These are phyloP conservation scores for Poeciliopsis turneri DNA, from an alignment of 2,797 vertebrate genomes.

Conservation along the genomic window DNA sequence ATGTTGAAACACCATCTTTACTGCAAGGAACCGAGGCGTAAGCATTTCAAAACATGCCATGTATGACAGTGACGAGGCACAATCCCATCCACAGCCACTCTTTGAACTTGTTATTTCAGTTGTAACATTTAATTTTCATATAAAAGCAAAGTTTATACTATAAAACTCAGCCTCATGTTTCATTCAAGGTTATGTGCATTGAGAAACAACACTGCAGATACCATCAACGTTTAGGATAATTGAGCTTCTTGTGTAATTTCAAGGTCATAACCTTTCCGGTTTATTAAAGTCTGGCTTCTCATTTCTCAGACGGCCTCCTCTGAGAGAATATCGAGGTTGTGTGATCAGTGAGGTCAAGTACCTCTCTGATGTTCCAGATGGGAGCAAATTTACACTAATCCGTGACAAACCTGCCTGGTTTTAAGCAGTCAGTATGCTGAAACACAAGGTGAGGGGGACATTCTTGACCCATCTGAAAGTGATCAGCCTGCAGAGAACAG, in stretches of 20 bases:
- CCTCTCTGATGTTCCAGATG: constrained; percentile 40
- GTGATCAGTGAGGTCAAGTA: constrained; percentile 32
- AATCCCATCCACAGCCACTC: too few species aligned
- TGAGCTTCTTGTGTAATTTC: constrained; percentile 2
- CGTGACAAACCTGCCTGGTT: constrained; percentile 46
- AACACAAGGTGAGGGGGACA: constrained; percentile 1
- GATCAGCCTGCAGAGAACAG: constrained; percentile 38
- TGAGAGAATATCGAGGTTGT: constrained; percentile 32
- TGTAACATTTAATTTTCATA: too few species aligned
- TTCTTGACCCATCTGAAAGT: constrained; percentile 57
- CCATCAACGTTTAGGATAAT: background rate
- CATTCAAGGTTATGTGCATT: background rate
- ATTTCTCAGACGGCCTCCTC: background rate
- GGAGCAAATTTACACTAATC: constrained; percentile 50
- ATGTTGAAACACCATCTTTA: background rate
- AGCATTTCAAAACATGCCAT: too few species aligned
- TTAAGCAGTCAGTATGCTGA: constrained; percentile 5
- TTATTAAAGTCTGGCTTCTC: constrained; percentile 2
- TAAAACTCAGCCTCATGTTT: background rate
- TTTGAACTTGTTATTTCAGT: too few species aligned
- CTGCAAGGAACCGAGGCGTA: too few species aligned
- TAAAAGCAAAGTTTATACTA: background rate
- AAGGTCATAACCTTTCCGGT: constrained; percentile 1
- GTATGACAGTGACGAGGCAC: too few species aligned
- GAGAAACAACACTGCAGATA: background rate